Evolutionary conservation across 2,797 vertebrate species (phyloP), one percentile per base, ranked within the genome.

Genomic region (Helicolenus hilgendorfi): DNA sequence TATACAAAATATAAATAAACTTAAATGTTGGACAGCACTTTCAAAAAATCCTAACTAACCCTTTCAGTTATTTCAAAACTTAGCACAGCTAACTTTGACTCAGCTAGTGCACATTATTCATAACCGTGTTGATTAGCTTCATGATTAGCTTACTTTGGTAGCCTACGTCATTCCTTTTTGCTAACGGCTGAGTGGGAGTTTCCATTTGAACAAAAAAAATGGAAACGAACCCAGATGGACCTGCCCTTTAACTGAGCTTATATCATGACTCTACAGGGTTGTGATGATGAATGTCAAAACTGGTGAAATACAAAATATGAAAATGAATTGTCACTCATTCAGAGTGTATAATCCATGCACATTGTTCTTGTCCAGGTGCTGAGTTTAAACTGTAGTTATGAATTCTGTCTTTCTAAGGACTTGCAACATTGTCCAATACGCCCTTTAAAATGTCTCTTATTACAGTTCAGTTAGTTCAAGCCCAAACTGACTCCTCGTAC

Each of bases 291-390:
- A 64, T 60, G 81, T 58, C 9, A 26, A 41, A 60, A 56, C 49
- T 33, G 59, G 24, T 85, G 7, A 77, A 85, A 83, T 31, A 55
- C 7, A 10, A 77, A 69, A 55, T 24, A 20, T 59, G 64, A 49
- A 69, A 15, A 75, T 72, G 9, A 15, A 41, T 41, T 26, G 77
- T 49, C 24, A 63, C 24, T 35, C 33, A 38, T 77, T 65, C 27
- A 24, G 31, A 15, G 4, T 33, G 1, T 5, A 38, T 55, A 27
- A 59, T 35, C 7, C 38, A 53, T 2, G 13, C n/a, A 20, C 11
- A 14, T 8, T 33, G 49, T 33, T 63, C 53, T 68, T 53, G 27
- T 72, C 13, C 58, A 70, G 26, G 11, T 58, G 49, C 8, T n/a
- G 8, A 45, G 8, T 18, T 11, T 67, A 26, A 64, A 53, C 24